Base-by-base conservation (phyloP, 2,113 vertebrate genomes). In the Cephalopterus ornatus region DNA sequence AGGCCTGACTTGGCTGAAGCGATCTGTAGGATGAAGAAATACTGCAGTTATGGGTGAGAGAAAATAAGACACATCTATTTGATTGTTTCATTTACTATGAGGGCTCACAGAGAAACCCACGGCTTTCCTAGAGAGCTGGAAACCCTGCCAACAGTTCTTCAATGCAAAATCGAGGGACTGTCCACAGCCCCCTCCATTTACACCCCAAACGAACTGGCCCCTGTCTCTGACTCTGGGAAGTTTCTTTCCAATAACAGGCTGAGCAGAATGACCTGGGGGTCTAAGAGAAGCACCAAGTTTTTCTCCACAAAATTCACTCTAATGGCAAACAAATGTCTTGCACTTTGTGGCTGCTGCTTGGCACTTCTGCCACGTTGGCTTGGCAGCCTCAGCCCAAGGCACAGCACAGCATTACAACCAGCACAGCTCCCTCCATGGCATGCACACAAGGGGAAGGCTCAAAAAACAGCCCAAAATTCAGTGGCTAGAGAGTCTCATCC, bases 381-480 rank as follows among this genome's bases (percentile, higher is more conserved):
- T 84, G 87, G 50, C 44, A 81, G 70, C 30, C 63, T 65, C 49
- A 61, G 18, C 21, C 37, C 67, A 30, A 39, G 18, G 46, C 46
- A 76, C 32, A 56, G 71, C 41, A 23, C 63, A 63, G 9, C 5
- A 21, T 18, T 28, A 22, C 3, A 42, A 35, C 33, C 63, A 62
- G 14, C 44, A 37, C 32, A 32, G 67, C 12, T 50, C 42, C 49
- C 39, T 50, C 73, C 19, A 21, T 5, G 0, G 0, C 14, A 4
- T 0, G 0, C 35, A 37, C 5, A 4, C 3, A 0, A 4, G 26
- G 22, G 28, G 26, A 52, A 61, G 28, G 21, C 72, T 85, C 70
- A 65, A 78, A 85, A 78, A 78, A 14, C 26, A 87, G n/a, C 18
- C 61, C 89, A 37, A 85, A 88, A 90, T n/a, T 44, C 35, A 53